Percentiles rank a stretch among this genome's conserved stretches.
Evolutionary conservation across 2,888 invertebrate genomes (phyloP).

Genomic region (Syrphus vitripennis): DNA sequence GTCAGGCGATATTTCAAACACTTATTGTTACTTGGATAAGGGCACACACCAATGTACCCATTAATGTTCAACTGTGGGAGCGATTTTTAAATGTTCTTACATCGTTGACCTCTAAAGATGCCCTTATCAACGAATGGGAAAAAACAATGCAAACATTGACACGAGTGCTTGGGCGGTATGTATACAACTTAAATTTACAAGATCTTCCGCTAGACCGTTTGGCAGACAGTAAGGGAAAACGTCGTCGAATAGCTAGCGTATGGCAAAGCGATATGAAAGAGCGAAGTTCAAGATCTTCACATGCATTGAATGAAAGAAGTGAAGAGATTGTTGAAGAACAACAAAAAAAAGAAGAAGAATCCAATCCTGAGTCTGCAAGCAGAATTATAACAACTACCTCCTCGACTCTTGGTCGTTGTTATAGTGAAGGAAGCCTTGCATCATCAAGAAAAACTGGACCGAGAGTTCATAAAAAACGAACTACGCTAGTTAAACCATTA

Average conservation of each 20-base stretch:
- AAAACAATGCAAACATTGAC: constrained; percentile 99
- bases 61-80: constrained; percentile 95
- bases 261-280: constrained; percentile 76
- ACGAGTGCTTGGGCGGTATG: constrained; percentile 95
- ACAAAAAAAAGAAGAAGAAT: constrained; percentile 68
- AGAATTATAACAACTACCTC: constrained; percentile 74
- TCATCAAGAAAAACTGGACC: constrained; percentile 76
- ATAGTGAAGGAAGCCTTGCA: constrained; percentile 83
- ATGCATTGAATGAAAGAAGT: constrained; percentile 62
- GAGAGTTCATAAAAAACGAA: constrained; percentile 73
- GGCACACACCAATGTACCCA: constrained; percentile 96
- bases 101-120: constrained; percentile 95
- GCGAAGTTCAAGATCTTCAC: constrained; percentile 45
- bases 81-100: constrained; percentile 93
- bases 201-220: constrained; percentile 91
- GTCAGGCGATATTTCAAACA: constrained; percentile 94
- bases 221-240: constrained; percentile 90
- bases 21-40: constrained; percentile 99
- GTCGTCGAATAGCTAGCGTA: constrained; percentile 82
- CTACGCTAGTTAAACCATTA: constrained; percentile 73
- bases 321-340: constrained; percentile 50
- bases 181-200: constrained; percentile 95
- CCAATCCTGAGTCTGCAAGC: constrained; percentile 55
- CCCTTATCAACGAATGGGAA: constrained; percentile 97
- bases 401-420: constrained; percentile 81